Percentiles rank a stretch among this genome's conserved stretches.
phyloP scores from a whole-genome alignment of 2,888 invertebrate species.

The Polydrusus cervinus region DNA sequence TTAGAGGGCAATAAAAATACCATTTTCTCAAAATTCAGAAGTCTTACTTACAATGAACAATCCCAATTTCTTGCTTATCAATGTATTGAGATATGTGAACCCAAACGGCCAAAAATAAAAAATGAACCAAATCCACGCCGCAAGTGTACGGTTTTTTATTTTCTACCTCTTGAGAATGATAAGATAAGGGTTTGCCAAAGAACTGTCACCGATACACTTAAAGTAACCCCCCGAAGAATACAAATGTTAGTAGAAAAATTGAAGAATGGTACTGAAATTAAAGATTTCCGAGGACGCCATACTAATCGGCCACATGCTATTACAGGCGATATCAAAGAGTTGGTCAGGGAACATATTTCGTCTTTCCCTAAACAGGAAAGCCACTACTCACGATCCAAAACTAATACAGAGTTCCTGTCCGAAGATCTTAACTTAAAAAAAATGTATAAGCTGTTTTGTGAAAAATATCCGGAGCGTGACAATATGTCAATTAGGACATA shows the following conservation, averaged over 20 bases:
- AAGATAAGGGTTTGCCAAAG: conserved; percentile 33
- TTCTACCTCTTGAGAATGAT: conserved; percentile 4
- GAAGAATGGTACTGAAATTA: conserved; percentile 10
- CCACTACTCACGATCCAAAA: conserved; percentile 23
- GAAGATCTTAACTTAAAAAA: conserved; percentile 27
- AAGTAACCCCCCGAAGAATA: too few species aligned
- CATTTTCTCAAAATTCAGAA: conserved; percentile 8
- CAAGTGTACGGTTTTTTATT: conserved; percentile 22
- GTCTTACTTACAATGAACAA: conserved; percentile 31
- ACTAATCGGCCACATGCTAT: conserved; percentile 28
- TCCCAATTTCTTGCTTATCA: conserved; percentile 21
- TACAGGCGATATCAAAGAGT: conserved; percentile 49
- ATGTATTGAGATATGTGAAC: conserved; percentile 24
- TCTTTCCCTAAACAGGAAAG: conserved; percentile 38
- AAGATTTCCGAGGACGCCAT: conserved; percentile 33
- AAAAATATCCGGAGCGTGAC: conserved; percentile 18
- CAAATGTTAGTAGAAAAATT: too few species aligned
- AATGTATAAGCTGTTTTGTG: conserved; percentile 31
- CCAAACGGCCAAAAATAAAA: conserved; percentile 9
- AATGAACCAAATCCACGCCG: conserved; percentile 21
- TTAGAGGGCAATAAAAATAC: background rate
- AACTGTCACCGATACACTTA: conserved; percentile 22
- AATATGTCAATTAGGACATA: conserved; percentile 19
- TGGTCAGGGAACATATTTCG: conserved; percentile 33
- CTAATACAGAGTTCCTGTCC: conserved; percentile 22